Base-by-base conservation (phyloP, 2,113 vertebrate species). In the Chinchilla lanigera region DNA sequence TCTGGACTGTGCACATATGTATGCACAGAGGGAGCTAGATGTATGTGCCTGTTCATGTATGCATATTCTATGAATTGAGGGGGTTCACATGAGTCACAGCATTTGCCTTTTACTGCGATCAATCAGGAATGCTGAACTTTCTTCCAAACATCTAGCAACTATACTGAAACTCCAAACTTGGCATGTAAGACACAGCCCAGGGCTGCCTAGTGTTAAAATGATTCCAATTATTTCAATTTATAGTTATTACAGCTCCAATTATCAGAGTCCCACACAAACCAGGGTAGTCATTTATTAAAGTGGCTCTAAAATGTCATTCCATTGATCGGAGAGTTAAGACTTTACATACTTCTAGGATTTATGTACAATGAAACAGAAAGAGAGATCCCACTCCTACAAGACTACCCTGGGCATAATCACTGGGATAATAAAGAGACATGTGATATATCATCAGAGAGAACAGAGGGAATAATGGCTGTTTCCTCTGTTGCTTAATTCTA, bases 61-160 rank as follows among this genome's bases (percentile, higher is more conserved):
- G 41, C 22, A 65, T 56, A 14, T 80, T 61, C 33, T 73, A 26
- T 26, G 73, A 6, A 20, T 0, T 90, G 56, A 88, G 26, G 6
- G 67, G 52, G 14, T 88, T 20, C 82, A 35, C 52, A 78, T 50
- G 33, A 81, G 35, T 58, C 52, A 87, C 38, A 91, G 50, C 24
- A 89, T 54, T 52, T 93, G 33, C 38, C 80, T 95, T 86, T 82
- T 63, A 94, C 92, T 44, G 65, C 87, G 50, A 87, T 71, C 65
- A 85, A 12, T 38, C 17, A 96, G 33, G 52, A 93, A 28, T 63
- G 83, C 24, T 83, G 85, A 94, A 44, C n/a, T 89, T 82, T 35
- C 44, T 89, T 60, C 38, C 84, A 93, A 96, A 90, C 63, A 77
- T 50, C 26, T 90, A 86, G 35, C 44, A 78, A 92, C 47, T 85